Conservation (phyloP, 2,888 invertebrate genomes). For the Dryococelus australis region DNA sequence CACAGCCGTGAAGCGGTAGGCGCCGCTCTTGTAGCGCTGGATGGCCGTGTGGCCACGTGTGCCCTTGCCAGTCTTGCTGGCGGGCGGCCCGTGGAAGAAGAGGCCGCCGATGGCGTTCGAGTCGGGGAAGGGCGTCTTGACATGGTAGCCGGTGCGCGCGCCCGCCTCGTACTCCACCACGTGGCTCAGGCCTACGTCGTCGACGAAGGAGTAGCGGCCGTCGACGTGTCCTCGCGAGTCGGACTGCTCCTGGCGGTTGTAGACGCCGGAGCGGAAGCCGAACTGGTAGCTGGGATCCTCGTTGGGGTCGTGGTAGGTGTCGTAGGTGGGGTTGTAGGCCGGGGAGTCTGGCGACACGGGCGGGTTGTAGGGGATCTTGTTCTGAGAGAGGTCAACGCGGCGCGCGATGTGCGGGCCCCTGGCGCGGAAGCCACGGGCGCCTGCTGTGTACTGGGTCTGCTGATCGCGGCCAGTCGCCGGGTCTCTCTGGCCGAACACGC, state of each 20-base stretch:
- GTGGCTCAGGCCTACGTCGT: conserved; percentile 78
- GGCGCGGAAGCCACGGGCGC: conserved; percentile 79
- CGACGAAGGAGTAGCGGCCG: conserved; percentile 70
- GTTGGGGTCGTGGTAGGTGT: conserved; percentile 77
- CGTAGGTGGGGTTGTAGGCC: conserved; percentile 65
- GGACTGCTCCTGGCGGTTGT: conserved; percentile 72
- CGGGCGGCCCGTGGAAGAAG: conserved; percentile 39
- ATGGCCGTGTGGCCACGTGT: conserved; percentile 73
- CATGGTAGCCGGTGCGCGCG: conserved; percentile 77
- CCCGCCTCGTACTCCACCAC: conserved; percentile 80
- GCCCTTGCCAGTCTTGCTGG: conserved; percentile 33
- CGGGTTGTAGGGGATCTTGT: conserved; percentile 52
- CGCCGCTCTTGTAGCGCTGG: conserved; percentile 75
- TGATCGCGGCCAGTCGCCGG: conserved; percentile 74
- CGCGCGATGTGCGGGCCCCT: conserved; percentile 78
- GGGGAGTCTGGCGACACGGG: conserved; percentile 52
- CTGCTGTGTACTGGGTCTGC: conserved; percentile 77
- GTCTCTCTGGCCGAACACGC: conserved; percentile 68
- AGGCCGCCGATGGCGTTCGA: conserved; percentile 54
- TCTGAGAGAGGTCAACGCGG: conserved; percentile 75
- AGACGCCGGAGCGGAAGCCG: conserved; percentile 71
- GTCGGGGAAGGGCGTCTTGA: conserved; percentile 73
- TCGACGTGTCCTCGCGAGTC: conserved; percentile 54
- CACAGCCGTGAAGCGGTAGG: conserved; percentile 77
- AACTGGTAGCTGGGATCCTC: conserved; percentile 80